phyloP scores from a whole-genome alignment of 2,888 invertebrate genomes.

The Yponomeuta cagnagella region DNA sequence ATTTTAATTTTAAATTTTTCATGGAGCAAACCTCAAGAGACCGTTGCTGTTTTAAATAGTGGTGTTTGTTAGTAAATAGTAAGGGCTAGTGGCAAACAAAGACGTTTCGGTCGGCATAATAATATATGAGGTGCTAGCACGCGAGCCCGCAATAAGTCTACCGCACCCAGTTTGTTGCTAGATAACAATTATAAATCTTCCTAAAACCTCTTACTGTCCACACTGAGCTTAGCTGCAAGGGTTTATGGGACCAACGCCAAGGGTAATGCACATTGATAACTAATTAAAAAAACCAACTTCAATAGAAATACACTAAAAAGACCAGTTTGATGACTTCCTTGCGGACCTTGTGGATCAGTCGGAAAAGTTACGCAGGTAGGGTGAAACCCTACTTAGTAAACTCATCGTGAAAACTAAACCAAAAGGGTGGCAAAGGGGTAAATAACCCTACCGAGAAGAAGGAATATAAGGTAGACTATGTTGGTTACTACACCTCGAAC shows the following conservation, averaged over 20 bases:
- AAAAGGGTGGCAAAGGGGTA: no score
- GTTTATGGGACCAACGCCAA: neutral
- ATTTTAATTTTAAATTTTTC: neutral
- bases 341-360: no score
- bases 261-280: no score
- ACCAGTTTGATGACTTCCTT: neutral
- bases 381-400: no score
- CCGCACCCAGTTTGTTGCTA: constrained; percentile 57
- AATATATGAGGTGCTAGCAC: constrained; percentile 66
- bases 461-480: no score
- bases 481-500: no score
- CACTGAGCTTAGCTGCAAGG: constrained; percentile 30
- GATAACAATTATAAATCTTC: constrained; percentile 69
- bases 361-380: no score
- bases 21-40: neutral
- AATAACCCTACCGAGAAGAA: no score
- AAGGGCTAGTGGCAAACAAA: constrained; percentile 53
- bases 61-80: constrained; percentile 57
- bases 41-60: neutral
- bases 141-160: constrained; percentile 62
- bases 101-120: constrained; percentile 60
- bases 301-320: neutral
- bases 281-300: no score
- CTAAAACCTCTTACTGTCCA: constrained; percentile 66
- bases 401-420: no score